A percentile compares a stretch with the other conserved stretches of the same genome.
These are phyloP conservation scores for Argyresthia goedartella DNA, from an alignment of 2,888 invertebrate species.

Conservation along the genomic window DNA sequence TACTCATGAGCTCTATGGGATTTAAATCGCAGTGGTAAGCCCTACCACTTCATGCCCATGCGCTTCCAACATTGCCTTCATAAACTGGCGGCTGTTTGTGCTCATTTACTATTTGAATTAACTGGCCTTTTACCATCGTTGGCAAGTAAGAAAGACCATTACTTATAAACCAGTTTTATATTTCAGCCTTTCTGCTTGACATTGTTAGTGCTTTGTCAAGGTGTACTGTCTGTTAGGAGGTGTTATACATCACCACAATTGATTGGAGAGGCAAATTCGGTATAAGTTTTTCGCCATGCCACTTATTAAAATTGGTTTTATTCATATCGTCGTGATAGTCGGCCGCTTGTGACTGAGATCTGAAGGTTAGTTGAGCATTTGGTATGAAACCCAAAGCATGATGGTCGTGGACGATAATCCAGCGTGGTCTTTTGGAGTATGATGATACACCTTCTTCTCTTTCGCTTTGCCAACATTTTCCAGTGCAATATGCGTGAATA, in stretches of 20 bases:
- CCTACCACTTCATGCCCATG: background rate
- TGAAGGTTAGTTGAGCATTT: constrained; percentile 1
- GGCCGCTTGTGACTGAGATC: background rate
- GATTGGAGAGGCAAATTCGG: constrained; percentile 1
- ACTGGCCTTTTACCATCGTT: background rate
- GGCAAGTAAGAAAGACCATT: background rate
- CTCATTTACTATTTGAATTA: background rate
- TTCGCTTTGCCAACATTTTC: too few relatives aligned
- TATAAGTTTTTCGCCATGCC: constrained; percentile 2
- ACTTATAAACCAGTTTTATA: background rate
- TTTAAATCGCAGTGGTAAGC: background rate
- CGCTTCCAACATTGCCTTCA: background rate
- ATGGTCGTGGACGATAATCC: too few relatives aligned
- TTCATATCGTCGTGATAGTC: constrained; percentile 5
- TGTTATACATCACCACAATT: constrained; percentile 4
- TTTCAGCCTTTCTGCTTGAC: background rate
- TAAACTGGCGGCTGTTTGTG: background rate
- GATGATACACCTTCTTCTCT: too few relatives aligned
- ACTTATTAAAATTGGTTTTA: constrained; percentile 2
- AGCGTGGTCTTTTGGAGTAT: too few relatives aligned
- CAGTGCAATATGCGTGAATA: too few relatives aligned
- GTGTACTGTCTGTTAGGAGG: constrained; percentile 2
- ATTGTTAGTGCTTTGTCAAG: background rate
- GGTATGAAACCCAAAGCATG: constrained; percentile 4
- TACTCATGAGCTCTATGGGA: background rate